phyloP scores from a whole-genome alignment of 1,140 invertebrate species.

The Cecropterus lyciades region DNA sequence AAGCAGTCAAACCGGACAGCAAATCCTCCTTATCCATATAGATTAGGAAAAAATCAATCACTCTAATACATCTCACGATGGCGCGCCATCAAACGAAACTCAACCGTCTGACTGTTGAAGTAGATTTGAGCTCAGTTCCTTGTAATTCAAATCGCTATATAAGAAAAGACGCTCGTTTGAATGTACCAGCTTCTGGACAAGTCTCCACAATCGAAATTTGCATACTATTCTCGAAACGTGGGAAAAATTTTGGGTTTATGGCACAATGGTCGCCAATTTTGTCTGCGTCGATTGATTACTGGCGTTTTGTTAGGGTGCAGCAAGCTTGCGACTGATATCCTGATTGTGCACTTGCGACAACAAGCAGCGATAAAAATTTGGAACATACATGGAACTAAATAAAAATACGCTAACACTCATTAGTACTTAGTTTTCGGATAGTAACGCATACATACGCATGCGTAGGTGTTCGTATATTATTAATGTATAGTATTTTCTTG shows the following conservation, averaged over 20 bases:
- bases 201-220: conserved; percentile 50
- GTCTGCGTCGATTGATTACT: conserved; percentile 52
- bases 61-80: conserved; percentile 8
- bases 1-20: conserved; percentile 24
- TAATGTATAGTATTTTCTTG: too few species aligned
- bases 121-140: too few species aligned
- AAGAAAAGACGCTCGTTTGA: conserved; percentile 45
- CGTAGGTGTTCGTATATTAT: too few species aligned
- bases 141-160: conserved; percentile 23
- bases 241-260: conserved; percentile 51
- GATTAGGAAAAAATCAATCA: conserved; percentile 28
- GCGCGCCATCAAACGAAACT: not conserved
- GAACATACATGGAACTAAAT: too few species aligned
- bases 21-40: conserved; percentile 27
- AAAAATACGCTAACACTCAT: too few species aligned
- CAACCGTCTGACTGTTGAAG: too few species aligned
- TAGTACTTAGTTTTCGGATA: too few species aligned
- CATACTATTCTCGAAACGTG: conserved; percentile 54
- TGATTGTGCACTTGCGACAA: not conserved
- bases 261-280: conserved; percentile 47
- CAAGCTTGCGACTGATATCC: conserved; percentile 8
- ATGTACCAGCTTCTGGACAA: conserved; percentile 59
- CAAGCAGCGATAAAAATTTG: not conserved
- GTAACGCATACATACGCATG: too few species aligned
- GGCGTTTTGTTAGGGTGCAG: conserved; percentile 4